Conservation (phyloP, 1,140 invertebrate species). For the Papilio polytes region DNA sequence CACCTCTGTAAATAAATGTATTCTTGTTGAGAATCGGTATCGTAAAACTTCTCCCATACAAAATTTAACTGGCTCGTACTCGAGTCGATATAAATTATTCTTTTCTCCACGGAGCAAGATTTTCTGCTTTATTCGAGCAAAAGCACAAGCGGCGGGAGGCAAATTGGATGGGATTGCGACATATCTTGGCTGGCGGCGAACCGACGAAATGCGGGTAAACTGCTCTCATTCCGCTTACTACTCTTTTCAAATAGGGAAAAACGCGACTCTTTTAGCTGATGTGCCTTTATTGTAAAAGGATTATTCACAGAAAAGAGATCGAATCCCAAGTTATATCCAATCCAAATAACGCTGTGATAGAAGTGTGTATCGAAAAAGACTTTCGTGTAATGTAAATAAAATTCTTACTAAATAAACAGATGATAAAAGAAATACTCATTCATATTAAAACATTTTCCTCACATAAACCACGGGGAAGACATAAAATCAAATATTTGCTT, state of each 20-base stretch:
- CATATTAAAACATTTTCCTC: constrained; percentile 12
- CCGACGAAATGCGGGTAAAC: constrained; percentile 74
- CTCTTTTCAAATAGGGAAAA: constrained; percentile 59
- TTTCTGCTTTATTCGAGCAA: constrained; percentile 76
- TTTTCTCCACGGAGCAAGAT: constrained; percentile 67
- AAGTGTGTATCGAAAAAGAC: background rate
- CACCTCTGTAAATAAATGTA: background rate
- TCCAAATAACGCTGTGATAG: constrained; percentile 28
- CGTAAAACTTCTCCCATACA: constrained; percentile 34
- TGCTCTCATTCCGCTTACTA: constrained; percentile 64
- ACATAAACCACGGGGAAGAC: background rate
- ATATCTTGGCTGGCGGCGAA: constrained; percentile 74
- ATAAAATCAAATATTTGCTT: constrained; percentile 36
- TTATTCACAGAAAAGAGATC: constrained; percentile 36
- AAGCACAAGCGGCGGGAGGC: constrained; percentile 68
- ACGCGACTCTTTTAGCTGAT: constrained; percentile 62
- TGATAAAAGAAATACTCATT: background rate
- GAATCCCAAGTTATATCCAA: constrained; percentile 6
- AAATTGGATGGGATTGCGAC: constrained; percentile 81
- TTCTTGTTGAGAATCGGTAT: constrained; percentile 17
- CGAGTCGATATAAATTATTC: constrained; percentile 75
- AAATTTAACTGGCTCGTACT: constrained; percentile 57
- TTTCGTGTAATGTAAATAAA: constrained; percentile 1
- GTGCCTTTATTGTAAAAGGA: constrained; percentile 46
- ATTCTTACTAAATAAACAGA: background rate